phyloP scores from a whole-genome alignment of 2,797 vertebrate genomes.

The Ctenochaetus hawaiiensis region DNA sequence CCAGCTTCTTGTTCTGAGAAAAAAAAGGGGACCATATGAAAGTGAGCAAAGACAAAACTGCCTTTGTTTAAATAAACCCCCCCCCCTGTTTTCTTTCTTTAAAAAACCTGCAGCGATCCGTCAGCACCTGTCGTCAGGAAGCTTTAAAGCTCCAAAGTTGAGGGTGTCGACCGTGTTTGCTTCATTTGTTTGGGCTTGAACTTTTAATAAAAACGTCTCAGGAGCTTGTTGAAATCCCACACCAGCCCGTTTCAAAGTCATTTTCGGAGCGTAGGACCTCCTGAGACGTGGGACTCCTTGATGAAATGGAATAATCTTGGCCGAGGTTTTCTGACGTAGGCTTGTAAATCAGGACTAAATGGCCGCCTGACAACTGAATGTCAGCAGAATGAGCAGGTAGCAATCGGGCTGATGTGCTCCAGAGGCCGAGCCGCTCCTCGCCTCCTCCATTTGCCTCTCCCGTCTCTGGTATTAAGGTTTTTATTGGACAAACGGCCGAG shows the following conservation, averaged over 20 bases:
- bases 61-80: too few relatives aligned
- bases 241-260: constrained; percentile 23
- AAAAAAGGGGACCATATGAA: neutral
- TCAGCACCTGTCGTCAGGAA: neutral
- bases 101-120: too few relatives aligned
- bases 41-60: neutral
- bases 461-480: constrained; percentile 21
- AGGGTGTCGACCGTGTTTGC: neutral
- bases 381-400: constrained; percentile 45
- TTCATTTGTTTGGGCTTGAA: constrained; percentile 20
- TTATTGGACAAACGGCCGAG: constrained; percentile 26
- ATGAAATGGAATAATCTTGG: constrained; percentile 62
- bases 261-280: neutral
- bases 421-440: neutral
- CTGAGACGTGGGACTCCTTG: constrained; percentile 21
- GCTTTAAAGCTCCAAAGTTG: constrained; percentile 1
- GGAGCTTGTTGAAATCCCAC: constrained; percentile 33
- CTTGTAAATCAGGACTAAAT: constrained; percentile 59
- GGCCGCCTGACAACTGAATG: constrained; percentile 4
- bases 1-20: constrained; percentile 30
- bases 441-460: constrained; percentile 4
- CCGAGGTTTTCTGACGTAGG: constrained; percentile 16
- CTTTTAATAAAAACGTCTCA: constrained; percentile 13
- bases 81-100: neutral
- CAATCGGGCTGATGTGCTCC: constrained; percentile 23